These are phyloP conservation scores for Dromaius novaehollandiae DNA, from an alignment of 2,113 vertebrate genomes.

Conservation along the genomic window DNA sequence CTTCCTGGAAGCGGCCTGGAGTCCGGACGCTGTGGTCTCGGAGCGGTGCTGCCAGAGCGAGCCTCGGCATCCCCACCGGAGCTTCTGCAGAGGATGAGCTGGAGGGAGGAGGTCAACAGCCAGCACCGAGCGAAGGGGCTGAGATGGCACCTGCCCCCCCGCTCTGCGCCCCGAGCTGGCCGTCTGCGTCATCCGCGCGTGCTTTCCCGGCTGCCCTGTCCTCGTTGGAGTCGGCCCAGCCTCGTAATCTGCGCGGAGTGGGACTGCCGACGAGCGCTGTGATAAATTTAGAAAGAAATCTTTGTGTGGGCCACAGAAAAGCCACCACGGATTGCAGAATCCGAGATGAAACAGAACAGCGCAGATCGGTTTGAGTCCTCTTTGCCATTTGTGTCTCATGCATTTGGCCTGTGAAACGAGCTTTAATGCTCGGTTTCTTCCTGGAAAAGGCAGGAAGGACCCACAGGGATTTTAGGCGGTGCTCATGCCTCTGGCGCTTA, in stretches of 20 bases:
- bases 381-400: neutral
- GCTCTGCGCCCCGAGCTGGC: neutral
- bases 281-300: constrained; percentile 70
- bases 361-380: neutral
- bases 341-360: neutral
- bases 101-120: accelerated
- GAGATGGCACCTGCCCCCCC: neutral
- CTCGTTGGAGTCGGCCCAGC: neutral
- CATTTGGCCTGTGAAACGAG: neutral
- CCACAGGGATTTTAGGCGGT: accelerated
- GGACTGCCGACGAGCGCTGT: neutral
- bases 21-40: neutral
- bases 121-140: neutral
- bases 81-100: accelerated
- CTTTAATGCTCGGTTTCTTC: accelerated
- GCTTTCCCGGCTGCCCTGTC: neutral
- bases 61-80: too few relatives aligned
- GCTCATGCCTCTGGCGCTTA: accelerated
- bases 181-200: accelerated
- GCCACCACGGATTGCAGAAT: neutral
- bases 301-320: constrained; percentile 62
- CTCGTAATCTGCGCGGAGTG: neutral
- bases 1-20: neutral
- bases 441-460: neutral
- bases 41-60: neutral